Conservation (phyloP, 2,797 vertebrate genomes). For the Peromyscus aztecus region DNA sequence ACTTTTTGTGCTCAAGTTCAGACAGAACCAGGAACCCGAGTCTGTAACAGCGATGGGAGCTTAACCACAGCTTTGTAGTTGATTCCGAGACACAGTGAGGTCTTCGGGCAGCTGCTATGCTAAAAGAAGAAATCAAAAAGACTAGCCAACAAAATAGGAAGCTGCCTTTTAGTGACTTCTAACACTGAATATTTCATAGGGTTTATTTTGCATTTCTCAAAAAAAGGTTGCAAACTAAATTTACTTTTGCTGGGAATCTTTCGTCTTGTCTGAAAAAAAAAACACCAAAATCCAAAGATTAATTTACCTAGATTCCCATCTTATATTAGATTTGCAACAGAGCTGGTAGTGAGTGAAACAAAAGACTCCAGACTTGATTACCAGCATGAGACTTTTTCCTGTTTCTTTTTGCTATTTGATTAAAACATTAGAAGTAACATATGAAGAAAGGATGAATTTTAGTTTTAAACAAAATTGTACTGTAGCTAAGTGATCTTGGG, state of each 20-base stretch:
- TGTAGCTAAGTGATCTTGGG: background rate
- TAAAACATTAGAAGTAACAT: background rate
- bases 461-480: background rate
- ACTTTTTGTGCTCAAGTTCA: background rate
- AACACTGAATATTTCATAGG: conserved; percentile 19
- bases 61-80: background rate
- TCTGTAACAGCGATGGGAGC: too few relatives aligned
- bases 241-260: background rate
- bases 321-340: background rate
- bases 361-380: background rate
- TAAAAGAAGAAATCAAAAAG: background rate
- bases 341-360: background rate
- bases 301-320: background rate
- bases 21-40: background rate
- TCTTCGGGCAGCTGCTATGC: background rate
- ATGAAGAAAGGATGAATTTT: background rate
- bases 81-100: background rate
- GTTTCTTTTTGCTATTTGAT: background rate
- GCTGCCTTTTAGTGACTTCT: background rate
- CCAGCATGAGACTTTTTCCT: background rate
- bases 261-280: background rate
- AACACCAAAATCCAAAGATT: background rate
- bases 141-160: background rate
- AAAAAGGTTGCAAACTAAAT: background rate
- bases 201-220: conserved; percentile 47